Evolutionary conservation across 2,113 vertebrate species (phyloP), one percentile per base, ranked within the genome.

Genomic region (Rhipidura dahli): DNA sequence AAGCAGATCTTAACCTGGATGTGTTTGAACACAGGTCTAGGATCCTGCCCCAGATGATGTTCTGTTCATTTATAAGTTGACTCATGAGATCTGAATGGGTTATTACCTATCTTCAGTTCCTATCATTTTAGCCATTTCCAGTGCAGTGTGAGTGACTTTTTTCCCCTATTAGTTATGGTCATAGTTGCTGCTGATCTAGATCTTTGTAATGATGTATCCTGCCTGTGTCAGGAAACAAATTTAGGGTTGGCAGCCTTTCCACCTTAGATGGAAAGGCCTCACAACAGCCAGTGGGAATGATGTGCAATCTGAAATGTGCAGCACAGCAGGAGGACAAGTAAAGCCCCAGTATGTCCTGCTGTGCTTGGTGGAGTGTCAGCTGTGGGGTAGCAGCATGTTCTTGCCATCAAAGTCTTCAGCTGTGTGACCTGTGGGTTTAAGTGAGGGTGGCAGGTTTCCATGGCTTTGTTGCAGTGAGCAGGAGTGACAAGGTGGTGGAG

Each of bases 321-420:
- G 50, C 59, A 30, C 35, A 30, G 57, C 45, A 26, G 0, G 3
- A 85, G 15, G 53, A 63, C 44, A 47, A 64, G 53, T n/a, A 49
- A 53, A 86, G 30, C 23, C 65, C 27, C 31, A 17, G 2, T 31
- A 26, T 3, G 0, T 73, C 37, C 39, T 50, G 40, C 68, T 65
- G 78, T 1, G 1, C 78, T 77, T 3, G 2, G 18, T 78, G 45
- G 14, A 39, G 23, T 73, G 61, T 54, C 59, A 87, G 39, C 77
- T 0, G 0, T 6, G 9, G 27, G 15, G 19, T 6, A 59, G 23
- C 64, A 79, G 45, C 2, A 0, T 39, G 39, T 42, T 76, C 50
- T 66, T 87, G 64, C 40, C 33, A 22, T 76, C 35, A 19, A 12
- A 83, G 54, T 33, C 53, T 54, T 60, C 21, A 42, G 27, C 53